phyloP scores from a whole-genome alignment of 1,140 invertebrate genomes.

The Cotesia chilonis region DNA sequence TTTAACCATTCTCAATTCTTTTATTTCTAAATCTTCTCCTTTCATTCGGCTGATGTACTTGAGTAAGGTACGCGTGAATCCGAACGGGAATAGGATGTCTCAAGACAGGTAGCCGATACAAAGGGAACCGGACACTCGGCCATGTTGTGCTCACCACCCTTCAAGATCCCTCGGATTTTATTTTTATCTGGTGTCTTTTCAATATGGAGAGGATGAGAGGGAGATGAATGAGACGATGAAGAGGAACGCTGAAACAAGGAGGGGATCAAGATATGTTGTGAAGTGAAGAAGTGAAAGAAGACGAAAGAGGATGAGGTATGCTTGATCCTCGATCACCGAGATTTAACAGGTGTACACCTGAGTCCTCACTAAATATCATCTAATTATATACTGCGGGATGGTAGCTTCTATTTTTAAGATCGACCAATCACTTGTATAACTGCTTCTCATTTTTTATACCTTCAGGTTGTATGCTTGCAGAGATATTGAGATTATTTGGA shows the following conservation, averaged over 20 bases:
- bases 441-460: not conserved
- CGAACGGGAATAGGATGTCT: conserved; percentile 52
- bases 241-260: not conserved
- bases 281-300: not conserved
- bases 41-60: conserved; percentile 28
- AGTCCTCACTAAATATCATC: conserved; percentile 51
- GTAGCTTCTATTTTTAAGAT: conserved; percentile 47
- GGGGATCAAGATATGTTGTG: not conserved
- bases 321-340: conserved; percentile 14
- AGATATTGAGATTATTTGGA: too few species aligned
- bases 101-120: conserved; percentile 64
- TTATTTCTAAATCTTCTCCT: conserved; percentile 37
- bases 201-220: not conserved
- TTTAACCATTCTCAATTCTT: conserved; percentile 17
- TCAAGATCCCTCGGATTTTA: not conserved
- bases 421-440: conserved; percentile 49
- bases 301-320: not conserved
- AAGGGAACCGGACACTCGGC: conserved; percentile 61
- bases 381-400: conserved; percentile 51
- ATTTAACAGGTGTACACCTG: conserved; percentile 48
- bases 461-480: too few species aligned
- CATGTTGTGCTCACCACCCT: conserved; percentile 47
- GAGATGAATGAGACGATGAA: too few species aligned
- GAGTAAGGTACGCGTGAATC: conserved; percentile 34
- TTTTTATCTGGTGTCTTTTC: not conserved